These are phyloP conservation scores for Abramis brama DNA, from an alignment of 2,113 vertebrate species.

Conservation along the genomic window DNA sequence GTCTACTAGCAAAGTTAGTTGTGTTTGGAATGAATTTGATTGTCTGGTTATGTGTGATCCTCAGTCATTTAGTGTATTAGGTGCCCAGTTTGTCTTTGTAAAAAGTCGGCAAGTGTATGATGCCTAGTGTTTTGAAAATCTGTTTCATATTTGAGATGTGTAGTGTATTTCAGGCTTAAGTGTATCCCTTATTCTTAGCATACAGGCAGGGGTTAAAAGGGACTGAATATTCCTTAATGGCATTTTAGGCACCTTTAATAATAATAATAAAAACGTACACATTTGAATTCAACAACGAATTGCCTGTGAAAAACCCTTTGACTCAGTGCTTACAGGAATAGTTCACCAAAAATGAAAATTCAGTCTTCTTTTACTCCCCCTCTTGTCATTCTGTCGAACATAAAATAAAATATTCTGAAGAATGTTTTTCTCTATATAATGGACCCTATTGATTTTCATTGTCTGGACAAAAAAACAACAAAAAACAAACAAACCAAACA, in stretches of 20 bases:
- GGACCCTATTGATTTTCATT: slow-evolving; percentile 9
- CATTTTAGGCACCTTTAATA: neutral
- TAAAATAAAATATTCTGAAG: neutral
- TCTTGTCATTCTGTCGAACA: neutral
- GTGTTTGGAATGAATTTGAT: neutral
- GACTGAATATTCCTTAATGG: neutral
- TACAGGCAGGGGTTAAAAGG: neutral
- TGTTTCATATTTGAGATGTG: neutral
- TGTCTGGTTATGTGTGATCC: neutral
- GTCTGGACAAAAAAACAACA: neutral
- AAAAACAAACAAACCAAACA: neutral
- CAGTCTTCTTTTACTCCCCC: neutral
- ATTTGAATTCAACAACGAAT: neutral
- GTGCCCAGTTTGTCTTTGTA: too few relatives aligned
- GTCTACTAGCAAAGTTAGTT: neutral
- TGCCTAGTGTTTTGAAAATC: too few relatives aligned
- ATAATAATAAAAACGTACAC: too few relatives aligned
- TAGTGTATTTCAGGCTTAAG: neutral
- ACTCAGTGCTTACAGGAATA: neutral
- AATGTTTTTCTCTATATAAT: neutral
- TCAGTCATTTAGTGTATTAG: too few relatives aligned
- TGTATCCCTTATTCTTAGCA: neutral
- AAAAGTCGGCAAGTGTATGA: neutral
- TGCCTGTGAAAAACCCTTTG: neutral
- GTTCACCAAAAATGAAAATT: neutral